Evolutionary conservation across 2,797 vertebrate genomes (phyloP).

Genomic region (Malacoctenus gilli): DNA sequence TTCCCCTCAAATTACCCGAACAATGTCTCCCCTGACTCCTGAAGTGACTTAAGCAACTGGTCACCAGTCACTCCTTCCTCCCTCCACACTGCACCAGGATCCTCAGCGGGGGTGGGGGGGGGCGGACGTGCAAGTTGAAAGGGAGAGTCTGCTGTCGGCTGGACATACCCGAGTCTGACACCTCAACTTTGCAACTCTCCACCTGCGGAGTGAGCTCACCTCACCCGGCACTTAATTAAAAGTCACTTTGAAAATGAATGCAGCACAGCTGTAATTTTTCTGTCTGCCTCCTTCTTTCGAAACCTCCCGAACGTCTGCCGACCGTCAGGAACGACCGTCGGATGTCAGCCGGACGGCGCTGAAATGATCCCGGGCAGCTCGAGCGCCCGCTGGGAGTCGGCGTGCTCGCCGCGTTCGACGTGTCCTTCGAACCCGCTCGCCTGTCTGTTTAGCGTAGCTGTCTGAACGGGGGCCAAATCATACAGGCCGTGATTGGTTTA

Average conservation of each 20-base stretch:
- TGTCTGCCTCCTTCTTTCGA: no score
- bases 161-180: slow-evolving; percentile 39
- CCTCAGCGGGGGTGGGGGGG: slow-evolving; percentile 51
- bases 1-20: slow-evolving; percentile 34
- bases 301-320: no score
- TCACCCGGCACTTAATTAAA: no score
- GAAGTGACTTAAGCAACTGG: slow-evolving; percentile 71
- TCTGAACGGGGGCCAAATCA: slow-evolving; percentile 66
- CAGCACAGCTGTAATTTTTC: no score
- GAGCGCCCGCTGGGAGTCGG: no score
- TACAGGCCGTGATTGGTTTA: slow-evolving; percentile 63
- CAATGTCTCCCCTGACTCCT: slow-evolving; percentile 36
- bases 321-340: no score
- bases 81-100: slow-evolving; percentile 12
- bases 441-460: slow-evolving; percentile 55
- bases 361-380: no score
- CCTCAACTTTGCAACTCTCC: slow-evolving; percentile 19
- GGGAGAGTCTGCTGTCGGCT: slow-evolving; percentile 47
- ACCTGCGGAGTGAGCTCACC: no score
- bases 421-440: slow-evolving; percentile 28
- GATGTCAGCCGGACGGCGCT: no score
- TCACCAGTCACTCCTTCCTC: slow-evolving; percentile 14
- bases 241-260: no score
- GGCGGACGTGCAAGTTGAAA: slow-evolving; percentile 38
- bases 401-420: no score